phyloP scores from a whole-genome alignment of 2,113 vertebrate species.

The Baryphthengus martii region DNA sequence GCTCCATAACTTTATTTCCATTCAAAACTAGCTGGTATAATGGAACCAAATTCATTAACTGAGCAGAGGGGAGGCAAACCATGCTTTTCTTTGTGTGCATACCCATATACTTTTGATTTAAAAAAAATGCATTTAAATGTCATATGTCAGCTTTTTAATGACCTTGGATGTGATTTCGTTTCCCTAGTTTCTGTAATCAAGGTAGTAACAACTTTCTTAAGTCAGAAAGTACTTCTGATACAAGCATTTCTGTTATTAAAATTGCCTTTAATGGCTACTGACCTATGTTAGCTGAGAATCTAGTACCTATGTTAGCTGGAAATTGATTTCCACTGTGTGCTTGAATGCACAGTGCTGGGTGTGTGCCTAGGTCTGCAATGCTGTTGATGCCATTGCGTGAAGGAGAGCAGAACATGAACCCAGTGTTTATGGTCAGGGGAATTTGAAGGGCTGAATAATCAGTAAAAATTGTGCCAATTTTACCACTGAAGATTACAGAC shows the following conservation, averaged over 20 bases:
- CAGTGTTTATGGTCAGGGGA: not conserved
- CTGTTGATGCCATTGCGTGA: not conserved
- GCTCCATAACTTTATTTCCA: not conserved
- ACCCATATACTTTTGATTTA: not conserved
- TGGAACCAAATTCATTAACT: not conserved
- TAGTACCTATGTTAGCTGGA: not conserved
- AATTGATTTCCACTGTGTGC: not conserved
- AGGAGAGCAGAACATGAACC: not conserved
- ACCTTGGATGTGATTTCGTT: not conserved
- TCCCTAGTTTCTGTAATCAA: not conserved
- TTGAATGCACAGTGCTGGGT: not conserved
- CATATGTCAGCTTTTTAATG: not conserved
- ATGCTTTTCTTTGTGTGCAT: not conserved
- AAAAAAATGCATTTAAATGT: not conserved
- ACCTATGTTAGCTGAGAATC: not conserved
- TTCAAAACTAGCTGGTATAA: not conserved
- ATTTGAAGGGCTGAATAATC: not conserved
- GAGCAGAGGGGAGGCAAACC: not conserved
- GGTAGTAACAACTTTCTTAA: not conserved
- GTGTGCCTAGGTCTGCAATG: not conserved
- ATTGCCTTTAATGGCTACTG: not conserved
- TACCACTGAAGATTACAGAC: not conserved
- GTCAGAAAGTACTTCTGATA: not conserved
- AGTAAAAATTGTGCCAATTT: not conserved
- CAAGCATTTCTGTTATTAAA: not conserved